phyloP scores from a whole-genome alignment of 1,140 invertebrate species.

The Macrostomum lignano region DNA sequence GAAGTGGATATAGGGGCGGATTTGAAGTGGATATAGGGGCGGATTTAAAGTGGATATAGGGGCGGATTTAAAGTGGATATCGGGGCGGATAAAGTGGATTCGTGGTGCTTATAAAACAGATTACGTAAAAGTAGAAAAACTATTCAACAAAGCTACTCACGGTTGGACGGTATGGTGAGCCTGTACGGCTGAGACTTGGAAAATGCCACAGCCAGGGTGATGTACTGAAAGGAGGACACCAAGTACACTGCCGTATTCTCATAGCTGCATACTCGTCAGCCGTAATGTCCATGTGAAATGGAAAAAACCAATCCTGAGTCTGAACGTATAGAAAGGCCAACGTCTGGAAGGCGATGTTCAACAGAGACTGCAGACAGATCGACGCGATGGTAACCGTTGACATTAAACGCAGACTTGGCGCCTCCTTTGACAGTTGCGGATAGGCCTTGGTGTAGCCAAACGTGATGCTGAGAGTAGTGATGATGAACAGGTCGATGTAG shows the following conservation, averaged over 20 bases:
- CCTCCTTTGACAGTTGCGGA: constrained; percentile 37
- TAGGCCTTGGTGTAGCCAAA: constrained; percentile 35
- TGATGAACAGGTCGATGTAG: constrained; percentile 37
- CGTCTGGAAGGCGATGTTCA: constrained; percentile 38
- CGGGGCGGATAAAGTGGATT: too few species aligned
- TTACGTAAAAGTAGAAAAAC: constrained; percentile 11
- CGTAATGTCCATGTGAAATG: too few species aligned
- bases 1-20: too few species aligned
- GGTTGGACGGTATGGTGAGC: constrained; percentile 48
- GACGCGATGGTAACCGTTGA: constrained; percentile 29
- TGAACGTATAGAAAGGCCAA: constrained; percentile 35
- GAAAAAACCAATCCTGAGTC: too few species aligned
- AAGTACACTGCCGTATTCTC: constrained; percentile 39
- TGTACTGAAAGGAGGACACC: constrained; percentile 57
- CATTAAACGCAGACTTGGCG: constrained; percentile 37
- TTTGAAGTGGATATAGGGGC: too few species aligned
- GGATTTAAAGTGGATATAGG: too few species aligned
- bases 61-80: too few species aligned
- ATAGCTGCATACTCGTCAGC: too few species aligned
- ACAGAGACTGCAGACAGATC: constrained; percentile 38
- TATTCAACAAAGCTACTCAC: constrained; percentile 12
- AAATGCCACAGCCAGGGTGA: constrained; percentile 55
- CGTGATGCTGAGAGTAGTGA: constrained; percentile 34
- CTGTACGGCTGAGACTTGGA: constrained; percentile 64
- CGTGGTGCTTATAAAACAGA: too few species aligned